These are phyloP conservation scores for Callipepla squamata DNA, from an alignment of 2,113 vertebrate genomes.

Conservation along the genomic window DNA sequence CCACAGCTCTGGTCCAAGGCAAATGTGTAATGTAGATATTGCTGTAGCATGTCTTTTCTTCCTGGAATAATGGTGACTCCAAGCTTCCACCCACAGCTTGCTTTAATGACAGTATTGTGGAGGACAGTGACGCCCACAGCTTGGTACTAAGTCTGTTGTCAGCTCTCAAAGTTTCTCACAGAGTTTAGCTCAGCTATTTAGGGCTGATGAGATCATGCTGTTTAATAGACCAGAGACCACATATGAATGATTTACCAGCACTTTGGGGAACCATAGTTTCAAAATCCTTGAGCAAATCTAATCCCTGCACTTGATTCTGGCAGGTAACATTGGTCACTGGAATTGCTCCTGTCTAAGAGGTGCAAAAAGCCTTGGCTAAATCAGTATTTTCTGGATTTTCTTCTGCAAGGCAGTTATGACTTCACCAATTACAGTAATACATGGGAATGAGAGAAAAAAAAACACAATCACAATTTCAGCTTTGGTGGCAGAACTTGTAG, in stretches of 20 bases:
- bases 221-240: slow-evolving; percentile 55
- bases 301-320: slow-evolving; percentile 1
- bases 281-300: neutral
- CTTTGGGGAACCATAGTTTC: slow-evolving; percentile 12
- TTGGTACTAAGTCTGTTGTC: slow-evolving; percentile 55
- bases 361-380: slow-evolving; percentile 35
- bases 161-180: slow-evolving; percentile 48
- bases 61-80: slow-evolving; percentile 4
- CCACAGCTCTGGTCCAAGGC: neutral
- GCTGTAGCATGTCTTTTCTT: neutral
- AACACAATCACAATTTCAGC: neutral
- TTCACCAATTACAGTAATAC: neutral
- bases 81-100: slow-evolving; percentile 46
- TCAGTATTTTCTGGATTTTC: slow-evolving; percentile 25
- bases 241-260: slow-evolving; percentile 9
- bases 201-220: slow-evolving; percentile 57
- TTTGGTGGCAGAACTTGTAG: neutral
- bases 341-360: slow-evolving; percentile 17
- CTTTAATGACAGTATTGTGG: slow-evolving; percentile 54
- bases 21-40: neutral
- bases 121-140: slow-evolving; percentile 64
- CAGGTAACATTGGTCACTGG: slow-evolving; percentile 18
- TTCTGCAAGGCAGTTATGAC: neutral
- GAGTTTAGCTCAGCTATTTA: slow-evolving; percentile 61
- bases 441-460: neutral